Evolutionary conservation across 2,113 vertebrate genomes (phyloP).

Genomic region (Pogona vitticeps): DNA sequence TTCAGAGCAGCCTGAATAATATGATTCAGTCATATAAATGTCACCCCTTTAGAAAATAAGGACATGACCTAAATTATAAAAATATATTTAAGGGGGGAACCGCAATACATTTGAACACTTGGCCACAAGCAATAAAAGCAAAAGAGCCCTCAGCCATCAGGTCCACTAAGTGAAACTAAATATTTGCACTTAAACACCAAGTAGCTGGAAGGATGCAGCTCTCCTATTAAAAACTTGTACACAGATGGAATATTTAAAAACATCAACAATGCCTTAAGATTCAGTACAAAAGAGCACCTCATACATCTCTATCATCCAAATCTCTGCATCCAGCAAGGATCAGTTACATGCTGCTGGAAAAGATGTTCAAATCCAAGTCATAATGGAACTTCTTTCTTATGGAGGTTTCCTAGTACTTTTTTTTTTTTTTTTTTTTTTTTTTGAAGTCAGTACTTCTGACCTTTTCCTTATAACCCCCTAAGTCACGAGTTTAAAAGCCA

Average conservation of each 20-base stretch:
- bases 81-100: neutral
- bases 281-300: neutral
- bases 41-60: neutral
- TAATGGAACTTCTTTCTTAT: no score
- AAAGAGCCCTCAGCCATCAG: neutral
- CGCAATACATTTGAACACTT: neutral
- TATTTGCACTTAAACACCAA: neutral
- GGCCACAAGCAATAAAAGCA: no score
- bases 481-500: no score
- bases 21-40: neutral
- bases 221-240: neutral
- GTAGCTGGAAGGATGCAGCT: neutral
- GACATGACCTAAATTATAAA: neutral
- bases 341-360: no score
- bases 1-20: neutral
- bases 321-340: neutral
- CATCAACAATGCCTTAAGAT: neutral
- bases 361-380: no score
- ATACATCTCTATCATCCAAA: neutral
- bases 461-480: no score
- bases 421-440: no score
- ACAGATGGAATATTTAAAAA: neutral
- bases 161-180: neutral
- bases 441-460: no score
- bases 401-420: no score